A percentile compares a stretch with the other conserved stretches of the same genome.
Evolutionary conservation across 1,140 invertebrate species (phyloP).

Genomic region (Cyrtorhinus lividipennis): DNA sequence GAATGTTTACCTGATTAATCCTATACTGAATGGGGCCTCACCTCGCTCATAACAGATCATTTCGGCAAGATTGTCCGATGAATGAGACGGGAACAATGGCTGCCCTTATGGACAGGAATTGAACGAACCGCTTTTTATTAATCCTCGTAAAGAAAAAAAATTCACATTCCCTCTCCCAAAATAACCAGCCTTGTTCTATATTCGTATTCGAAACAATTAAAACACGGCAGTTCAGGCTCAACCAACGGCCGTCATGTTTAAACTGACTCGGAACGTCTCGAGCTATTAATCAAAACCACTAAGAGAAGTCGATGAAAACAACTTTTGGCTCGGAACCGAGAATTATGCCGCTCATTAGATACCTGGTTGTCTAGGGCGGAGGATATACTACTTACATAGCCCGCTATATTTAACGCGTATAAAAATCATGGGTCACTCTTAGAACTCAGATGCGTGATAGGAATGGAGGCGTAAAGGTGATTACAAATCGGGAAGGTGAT

Average conservation of each 20-base stretch:
- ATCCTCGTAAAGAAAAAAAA: background rate
- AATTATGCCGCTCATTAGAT: slow-evolving; percentile 8
- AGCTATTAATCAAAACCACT: background rate
- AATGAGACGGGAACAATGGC: background rate
- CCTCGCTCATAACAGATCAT: too few species aligned
- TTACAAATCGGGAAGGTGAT: too few species aligned
- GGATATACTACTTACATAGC: background rate
- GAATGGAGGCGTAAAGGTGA: too few species aligned
- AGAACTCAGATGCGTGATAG: too few species aligned
- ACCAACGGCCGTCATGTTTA: too few species aligned
- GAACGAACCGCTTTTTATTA: background rate
- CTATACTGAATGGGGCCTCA: too few species aligned
- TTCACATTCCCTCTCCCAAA: background rate
- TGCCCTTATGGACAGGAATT: background rate
- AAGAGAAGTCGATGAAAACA: background rate
- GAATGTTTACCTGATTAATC: too few species aligned
- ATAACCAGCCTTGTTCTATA: background rate
- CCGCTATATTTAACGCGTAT: background rate
- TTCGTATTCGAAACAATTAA: background rate
- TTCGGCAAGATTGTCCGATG: too few species aligned
- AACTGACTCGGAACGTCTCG: background rate
- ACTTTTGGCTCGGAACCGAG: background rate
- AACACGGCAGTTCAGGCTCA: too few species aligned
- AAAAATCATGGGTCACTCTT: too few species aligned
- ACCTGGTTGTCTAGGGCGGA: background rate